Evolutionary conservation across 2,113 vertebrate species (phyloP).

Genomic region (Phrynosoma blainvillii): DNA sequence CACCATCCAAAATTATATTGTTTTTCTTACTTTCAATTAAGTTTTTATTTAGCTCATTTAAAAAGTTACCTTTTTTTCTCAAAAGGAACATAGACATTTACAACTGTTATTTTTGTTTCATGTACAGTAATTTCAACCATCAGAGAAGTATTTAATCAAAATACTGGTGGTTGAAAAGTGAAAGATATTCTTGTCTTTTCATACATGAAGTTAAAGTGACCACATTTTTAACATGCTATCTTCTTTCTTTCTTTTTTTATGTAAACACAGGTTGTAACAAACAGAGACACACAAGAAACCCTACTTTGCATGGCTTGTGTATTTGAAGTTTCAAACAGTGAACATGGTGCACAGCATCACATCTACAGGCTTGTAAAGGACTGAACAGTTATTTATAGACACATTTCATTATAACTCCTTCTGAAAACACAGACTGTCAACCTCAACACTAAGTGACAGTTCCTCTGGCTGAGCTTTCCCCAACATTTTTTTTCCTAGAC

Average conservation of each 20-base stretch:
- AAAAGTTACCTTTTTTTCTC: too few species aligned
- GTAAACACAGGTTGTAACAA: conserved; percentile 92
- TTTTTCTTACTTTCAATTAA: too few species aligned
- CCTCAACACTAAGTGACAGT: conserved; percentile 92
- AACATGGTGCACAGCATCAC: conserved; percentile 98
- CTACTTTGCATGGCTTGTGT: conserved; percentile 99
- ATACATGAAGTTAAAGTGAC: background rate
- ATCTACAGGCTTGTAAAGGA: conserved; percentile 99
- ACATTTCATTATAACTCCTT: conserved; percentile 78
- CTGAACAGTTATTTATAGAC: conserved; percentile 87
- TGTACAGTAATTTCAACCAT: too few species aligned
- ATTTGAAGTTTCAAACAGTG: conserved; percentile 99
- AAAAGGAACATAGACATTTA: too few species aligned
- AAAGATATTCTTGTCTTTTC: too few species aligned
- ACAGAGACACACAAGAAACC: conserved; percentile 98
- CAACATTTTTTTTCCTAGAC: conserved; percentile 85
- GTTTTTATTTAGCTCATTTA: too few species aligned
- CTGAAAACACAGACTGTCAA: conserved; percentile 86
- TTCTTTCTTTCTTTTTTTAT: background rate
- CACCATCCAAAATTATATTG: too few species aligned
- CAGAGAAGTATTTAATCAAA: too few species aligned
- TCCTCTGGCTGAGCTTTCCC: conserved; percentile 88
- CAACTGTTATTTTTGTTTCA: too few species aligned
- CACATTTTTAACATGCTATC: background rate
- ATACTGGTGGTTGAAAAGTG: too few species aligned